Conservation (phyloP, 2,797 vertebrate species). For the Poliocrania exsul region DNA sequence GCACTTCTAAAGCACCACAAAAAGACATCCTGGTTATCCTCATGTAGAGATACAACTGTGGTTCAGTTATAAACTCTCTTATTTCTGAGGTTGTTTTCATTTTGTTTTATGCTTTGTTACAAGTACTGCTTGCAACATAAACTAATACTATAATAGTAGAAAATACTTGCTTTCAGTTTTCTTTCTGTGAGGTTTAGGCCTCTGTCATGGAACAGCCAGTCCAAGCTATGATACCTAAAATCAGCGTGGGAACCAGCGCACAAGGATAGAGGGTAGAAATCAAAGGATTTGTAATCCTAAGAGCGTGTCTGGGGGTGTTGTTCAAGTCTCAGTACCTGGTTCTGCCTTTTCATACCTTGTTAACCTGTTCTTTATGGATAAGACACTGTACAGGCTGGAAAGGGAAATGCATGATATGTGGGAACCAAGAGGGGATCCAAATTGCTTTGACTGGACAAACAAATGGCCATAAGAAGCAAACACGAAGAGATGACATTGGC, state of each 20-base stretch:
- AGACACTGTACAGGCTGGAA: not conserved
- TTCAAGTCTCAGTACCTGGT: not conserved
- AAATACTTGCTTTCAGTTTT: not conserved
- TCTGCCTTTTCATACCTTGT: not conserved
- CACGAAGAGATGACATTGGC: not conserved
- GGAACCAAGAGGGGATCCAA: not conserved
- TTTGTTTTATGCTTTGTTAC: not conserved
- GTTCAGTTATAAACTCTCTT: not conserved
- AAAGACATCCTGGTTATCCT: not conserved
- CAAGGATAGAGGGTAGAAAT: not conserved
- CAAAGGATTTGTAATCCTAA: not conserved
- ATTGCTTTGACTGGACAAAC: not conserved
- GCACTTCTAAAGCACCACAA: not conserved
- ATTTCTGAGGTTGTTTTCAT: not conserved
- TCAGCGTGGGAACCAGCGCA: not conserved
- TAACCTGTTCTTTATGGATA: not conserved
- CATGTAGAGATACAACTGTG: not conserved
- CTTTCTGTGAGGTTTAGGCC: not conserved
- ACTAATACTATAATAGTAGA: not conserved
- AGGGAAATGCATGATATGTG: not conserved
- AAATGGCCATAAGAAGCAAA: not conserved
- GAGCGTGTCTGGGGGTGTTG: not conserved
- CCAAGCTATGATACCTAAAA: not conserved
- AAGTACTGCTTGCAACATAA: not conserved
- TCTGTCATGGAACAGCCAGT: not conserved